Evolutionary conservation across 2,113 vertebrate species (phyloP).

Genomic region (Helogale parvula): DNA sequence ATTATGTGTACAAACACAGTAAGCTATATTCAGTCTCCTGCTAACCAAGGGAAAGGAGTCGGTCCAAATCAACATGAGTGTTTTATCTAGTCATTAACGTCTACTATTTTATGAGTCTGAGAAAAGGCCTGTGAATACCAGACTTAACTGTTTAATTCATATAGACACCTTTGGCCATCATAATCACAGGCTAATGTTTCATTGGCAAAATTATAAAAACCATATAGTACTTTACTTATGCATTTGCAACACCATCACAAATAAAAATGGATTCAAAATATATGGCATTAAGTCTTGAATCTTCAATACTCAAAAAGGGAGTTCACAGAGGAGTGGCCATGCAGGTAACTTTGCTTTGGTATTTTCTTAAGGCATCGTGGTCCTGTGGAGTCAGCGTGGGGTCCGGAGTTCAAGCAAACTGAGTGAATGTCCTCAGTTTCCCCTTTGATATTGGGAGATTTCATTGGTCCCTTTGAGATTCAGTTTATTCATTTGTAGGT

Average conservation of each 20-base stretch:
- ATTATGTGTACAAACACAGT: background rate
- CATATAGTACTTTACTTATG: background rate
- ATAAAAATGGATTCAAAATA: background rate
- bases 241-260: background rate
- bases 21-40: background rate
- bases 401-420: background rate
- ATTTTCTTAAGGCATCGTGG: background rate
- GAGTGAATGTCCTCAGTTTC: background rate
- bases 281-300: background rate
- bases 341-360: background rate
- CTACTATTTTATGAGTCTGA: background rate
- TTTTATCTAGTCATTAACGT: no score
- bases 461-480: background rate
- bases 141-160: background rate
- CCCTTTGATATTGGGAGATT: background rate
- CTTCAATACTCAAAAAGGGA: background rate
- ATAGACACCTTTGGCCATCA: background rate
- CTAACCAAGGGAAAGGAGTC: no score
- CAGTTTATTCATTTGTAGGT: background rate
- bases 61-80: fast-evolving
- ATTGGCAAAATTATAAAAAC: background rate
- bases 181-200: background rate
- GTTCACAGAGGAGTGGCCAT: background rate
- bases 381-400: background rate
- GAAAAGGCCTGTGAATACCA: background rate